Evolutionary conservation across 1,140 invertebrate genomes (phyloP), one percentile per base, ranked within the genome.

Genomic region (Archegozetes longisetosus): DNA sequence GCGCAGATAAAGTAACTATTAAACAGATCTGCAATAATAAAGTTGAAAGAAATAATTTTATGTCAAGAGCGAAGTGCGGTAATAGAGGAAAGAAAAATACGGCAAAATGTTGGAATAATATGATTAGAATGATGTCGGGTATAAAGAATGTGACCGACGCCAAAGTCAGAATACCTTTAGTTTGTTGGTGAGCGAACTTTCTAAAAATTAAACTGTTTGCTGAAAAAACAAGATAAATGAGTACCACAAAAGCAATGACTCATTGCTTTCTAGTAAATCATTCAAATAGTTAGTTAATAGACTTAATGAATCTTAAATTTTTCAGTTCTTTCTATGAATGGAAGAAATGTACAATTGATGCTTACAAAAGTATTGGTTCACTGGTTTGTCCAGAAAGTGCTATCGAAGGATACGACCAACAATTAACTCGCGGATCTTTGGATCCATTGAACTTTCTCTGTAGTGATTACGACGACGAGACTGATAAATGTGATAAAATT

Each of bases 1-100:
- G n/a, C n/a, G n/a, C n/a, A n/a, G n/a, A n/a, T n/a, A n/a, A n/a
- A n/a, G n/a, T n/a, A n/a, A n/a, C n/a, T n/a, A n/a, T n/a, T n/a
- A n/a, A n/a, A n/a, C n/a, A n/a, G n/a, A n/a, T n/a, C n/a, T n/a
- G n/a, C n/a, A n/a, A n/a, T n/a, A n/a, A n/a, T n/a, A n/a, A n/a
- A n/a, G n/a, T n/a, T n/a, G n/a, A n/a, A n/a, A n/a, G n/a, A n/a
- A n/a, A n/a, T n/a, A n/a, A n/a, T n/a, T n/a, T n/a, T n/a, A n/a
- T n/a, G n/a, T n/a, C n/a, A n/a, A n/a, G 50, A n/a, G 50, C 50
- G n/a, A 52, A 52, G 50, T 52, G 50, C 20, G 50, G 50, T n/a
- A 52, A 52, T 28, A 28, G n/a, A n/a, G 50, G 4, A 9, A 52
- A 52, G 20, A 4, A 4, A n/a, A n/a, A 4, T 6, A 52, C 50